phyloP scores from a whole-genome alignment of 2,113 vertebrate genomes.

The Siniperca knerii region DNA sequence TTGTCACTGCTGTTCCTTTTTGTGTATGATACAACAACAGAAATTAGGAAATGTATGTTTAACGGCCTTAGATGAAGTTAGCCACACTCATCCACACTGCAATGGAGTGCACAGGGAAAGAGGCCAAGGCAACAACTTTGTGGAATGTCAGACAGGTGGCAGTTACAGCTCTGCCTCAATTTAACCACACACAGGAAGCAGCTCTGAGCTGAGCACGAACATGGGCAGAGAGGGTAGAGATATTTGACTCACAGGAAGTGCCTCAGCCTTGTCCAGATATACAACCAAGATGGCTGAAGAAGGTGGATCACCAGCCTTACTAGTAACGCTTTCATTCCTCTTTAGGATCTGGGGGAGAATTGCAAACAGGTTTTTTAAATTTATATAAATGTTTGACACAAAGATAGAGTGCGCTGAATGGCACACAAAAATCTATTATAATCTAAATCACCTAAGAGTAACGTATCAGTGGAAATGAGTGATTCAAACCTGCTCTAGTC shows the following conservation, averaged over 20 bases:
- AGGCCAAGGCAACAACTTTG: slow-evolving; percentile 27
- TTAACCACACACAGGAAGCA: slow-evolving; percentile 70
- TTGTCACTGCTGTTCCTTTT: not conserved
- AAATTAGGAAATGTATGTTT: slow-evolving; percentile 4
- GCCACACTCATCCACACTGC: not conserved
- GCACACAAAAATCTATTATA: not conserved
- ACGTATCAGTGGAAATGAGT: not conserved
- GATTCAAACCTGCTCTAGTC: slow-evolving; percentile 87
- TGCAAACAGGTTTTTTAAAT: not conserved
- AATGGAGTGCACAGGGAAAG: not conserved
- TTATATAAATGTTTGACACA: not conserved
- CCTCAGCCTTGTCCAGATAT: slow-evolving; percentile 93
- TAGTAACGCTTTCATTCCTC: slow-evolving; percentile 82
- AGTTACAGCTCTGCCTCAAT: slow-evolving; percentile 31
- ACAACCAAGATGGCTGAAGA: slow-evolving; percentile 92
- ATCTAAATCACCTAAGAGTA: not conserved
- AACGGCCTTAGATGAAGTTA: slow-evolving; percentile 15
- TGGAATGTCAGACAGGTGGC: slow-evolving; percentile 59
- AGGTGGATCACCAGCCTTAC: slow-evolving; percentile 85
- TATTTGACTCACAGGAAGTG: slow-evolving; percentile 87
- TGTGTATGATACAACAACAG: not conserved
- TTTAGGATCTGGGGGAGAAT: slow-evolving; percentile 83
- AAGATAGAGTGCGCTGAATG: not conserved
- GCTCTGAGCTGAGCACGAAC: slow-evolving; percentile 15
- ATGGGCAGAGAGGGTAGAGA: slow-evolving; percentile 15